phyloP scores from a whole-genome alignment of 2,797 vertebrate species.

The Valencia hispanica region DNA sequence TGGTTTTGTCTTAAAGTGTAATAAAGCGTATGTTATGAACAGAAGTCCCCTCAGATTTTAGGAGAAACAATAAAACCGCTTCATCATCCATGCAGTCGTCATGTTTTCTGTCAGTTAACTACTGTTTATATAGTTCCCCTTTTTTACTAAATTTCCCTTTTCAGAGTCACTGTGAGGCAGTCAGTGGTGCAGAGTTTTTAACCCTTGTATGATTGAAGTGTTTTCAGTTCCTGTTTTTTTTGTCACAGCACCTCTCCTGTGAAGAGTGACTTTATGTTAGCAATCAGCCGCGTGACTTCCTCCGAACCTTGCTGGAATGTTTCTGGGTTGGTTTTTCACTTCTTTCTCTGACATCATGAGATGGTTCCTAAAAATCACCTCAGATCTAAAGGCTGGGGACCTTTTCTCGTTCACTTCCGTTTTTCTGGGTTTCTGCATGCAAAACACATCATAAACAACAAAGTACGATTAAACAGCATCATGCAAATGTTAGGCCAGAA shows the following conservation, averaged over 20 bases:
- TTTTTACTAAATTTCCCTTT: not conserved
- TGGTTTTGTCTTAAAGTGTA: not conserved
- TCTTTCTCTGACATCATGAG: not conserved
- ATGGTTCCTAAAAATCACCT: not conserved
- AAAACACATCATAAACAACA: not conserved
- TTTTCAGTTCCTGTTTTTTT: not conserved
- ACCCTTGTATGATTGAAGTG: too few species aligned
- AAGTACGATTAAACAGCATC: not conserved
- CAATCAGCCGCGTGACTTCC: not conserved
- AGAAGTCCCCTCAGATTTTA: too few species aligned
- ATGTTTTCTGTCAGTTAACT: not conserved
- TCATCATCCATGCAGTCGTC: not conserved
- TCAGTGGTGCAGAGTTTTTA: too few species aligned
- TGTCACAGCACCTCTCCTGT: not conserved
- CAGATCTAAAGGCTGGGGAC: not conserved
- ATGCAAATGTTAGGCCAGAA: not conserved
- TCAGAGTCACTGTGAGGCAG: not conserved
- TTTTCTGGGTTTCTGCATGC: not conserved
- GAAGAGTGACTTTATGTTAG: not conserved
- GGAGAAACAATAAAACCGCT: not conserved
- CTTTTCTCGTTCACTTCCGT: not conserved
- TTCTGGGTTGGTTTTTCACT: not conserved
- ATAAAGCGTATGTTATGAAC: not conserved
- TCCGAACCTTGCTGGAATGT: not conserved
- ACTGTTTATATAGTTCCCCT: not conserved